Evolutionary conservation across 2,888 invertebrate species (phyloP), one percentile per base, ranked within the genome.

Genomic region (Agrotis ipsilon): DNA sequence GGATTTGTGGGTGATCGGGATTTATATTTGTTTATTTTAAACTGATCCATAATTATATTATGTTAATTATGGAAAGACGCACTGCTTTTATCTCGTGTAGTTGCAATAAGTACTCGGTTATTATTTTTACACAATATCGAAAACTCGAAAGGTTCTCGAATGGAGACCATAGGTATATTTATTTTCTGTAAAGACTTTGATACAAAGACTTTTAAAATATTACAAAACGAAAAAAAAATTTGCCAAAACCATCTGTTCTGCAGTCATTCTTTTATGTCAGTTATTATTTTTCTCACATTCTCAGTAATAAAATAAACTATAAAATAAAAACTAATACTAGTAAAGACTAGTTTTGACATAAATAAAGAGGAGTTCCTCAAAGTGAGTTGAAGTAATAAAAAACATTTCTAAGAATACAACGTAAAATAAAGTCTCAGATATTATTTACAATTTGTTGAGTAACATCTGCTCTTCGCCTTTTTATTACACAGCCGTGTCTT

Each of bases 401-500:
- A 39, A 11, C 24, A 46, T 48, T 64, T 63, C 21, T 4, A 1
- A 3, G 43, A 52, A 51, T 52, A 16, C 1, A 43, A 75, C 27
- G n/a, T 45, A 16, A 61, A 48, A 55, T 62, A 45, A 24, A 51
- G 4, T n/a, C 18, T 3, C 18, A 46, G 24, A 39, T 11, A 27
- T 48, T 52, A 52, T 78, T 52, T 11, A 60, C 51, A 43, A 1
- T 45, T 24, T 32, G 43, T 52, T 59, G 19, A 59, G 11, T 45
- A 80, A 65, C 54, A 75, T 66, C 76, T 63, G 65, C 62, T 46
- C 21, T 57, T 54, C 49, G 54, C 54, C 57, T 46, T 71, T 51
- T 68, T 72, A 79, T 72, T 60, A 60, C 62, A 3, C 14, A 27
- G 24, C 61, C 59, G 43, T 68, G 68, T 80, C 49, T 68, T 78